A percentile compares a stretch with the other conserved stretches of the same genome.
phyloP scores from a whole-genome alignment of 1,140 invertebrate species.

The Ptiloglossa arizonensis region DNA sequence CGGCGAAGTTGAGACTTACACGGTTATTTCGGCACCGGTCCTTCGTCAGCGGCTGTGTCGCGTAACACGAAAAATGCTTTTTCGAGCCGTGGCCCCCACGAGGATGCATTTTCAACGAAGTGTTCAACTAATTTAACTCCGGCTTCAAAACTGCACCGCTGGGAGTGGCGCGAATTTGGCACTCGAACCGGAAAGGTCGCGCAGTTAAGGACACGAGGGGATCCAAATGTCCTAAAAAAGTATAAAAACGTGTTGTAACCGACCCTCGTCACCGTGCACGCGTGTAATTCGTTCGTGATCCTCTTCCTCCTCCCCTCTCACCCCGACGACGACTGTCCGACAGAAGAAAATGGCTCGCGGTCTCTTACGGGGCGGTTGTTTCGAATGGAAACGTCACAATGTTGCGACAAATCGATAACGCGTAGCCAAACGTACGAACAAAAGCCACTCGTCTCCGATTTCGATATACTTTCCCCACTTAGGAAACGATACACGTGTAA shows the following conservation, averaged over 20 bases:
- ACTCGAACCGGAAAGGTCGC: background rate
- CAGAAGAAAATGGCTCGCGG: too few relatives aligned
- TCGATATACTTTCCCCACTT: too few relatives aligned
- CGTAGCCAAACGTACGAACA: too few relatives aligned
- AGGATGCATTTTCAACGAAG: conserved; percentile 6
- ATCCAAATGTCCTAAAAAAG: background rate
- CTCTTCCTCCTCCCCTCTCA: too few relatives aligned
- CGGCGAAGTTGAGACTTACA: background rate
- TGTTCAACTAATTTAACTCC: conserved; percentile 22
- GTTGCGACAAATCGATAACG: too few relatives aligned
- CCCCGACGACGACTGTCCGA: too few relatives aligned
- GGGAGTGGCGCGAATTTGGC: background rate
- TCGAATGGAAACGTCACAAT: too few relatives aligned
- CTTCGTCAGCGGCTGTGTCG: background rate
- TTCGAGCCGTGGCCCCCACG: background rate
- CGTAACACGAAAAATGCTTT: conserved; percentile 18
- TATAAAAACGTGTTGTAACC: background rate
- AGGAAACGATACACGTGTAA: too few relatives aligned
- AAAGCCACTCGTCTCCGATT: too few relatives aligned
- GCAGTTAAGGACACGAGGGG: background rate
- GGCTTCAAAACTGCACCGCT: conserved; percentile 3
- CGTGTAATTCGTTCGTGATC: background rate
- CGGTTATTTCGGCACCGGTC: background rate
- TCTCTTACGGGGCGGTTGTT: too few relatives aligned
- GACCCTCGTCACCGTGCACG: background rate